Percentiles rank a stretch among this genome's conserved stretches.
These are phyloP conservation scores for Listronotus oregonensis DNA, from an alignment of 1,140 invertebrate species.

Conservation along the genomic window DNA sequence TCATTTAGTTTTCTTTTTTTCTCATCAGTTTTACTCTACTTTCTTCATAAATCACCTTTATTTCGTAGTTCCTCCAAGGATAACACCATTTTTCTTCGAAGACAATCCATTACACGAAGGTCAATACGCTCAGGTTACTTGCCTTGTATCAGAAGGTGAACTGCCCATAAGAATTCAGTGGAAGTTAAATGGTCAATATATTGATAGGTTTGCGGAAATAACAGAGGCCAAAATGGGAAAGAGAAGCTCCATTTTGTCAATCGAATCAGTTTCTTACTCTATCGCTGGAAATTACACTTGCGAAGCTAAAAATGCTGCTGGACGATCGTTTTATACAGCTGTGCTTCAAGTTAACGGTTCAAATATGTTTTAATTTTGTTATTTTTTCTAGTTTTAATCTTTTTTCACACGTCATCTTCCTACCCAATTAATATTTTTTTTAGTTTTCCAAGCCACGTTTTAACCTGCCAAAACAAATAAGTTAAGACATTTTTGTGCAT, in stretches of 20 bases:
- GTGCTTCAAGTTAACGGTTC: slow-evolving; percentile 68
- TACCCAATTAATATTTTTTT: too few species aligned
- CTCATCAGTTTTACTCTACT: slow-evolving; percentile 5
- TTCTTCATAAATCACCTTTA: slow-evolving; percentile 12
- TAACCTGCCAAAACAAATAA: too few species aligned
- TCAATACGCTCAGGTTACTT: slow-evolving; percentile 73
- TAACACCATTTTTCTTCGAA: slow-evolving; percentile 71
- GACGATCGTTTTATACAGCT: slow-evolving; percentile 67
- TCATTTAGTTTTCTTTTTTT: slow-evolving; percentile 8
- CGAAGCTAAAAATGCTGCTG: slow-evolving; percentile 72
- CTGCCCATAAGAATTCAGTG: slow-evolving; percentile 70
- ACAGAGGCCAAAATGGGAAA: slow-evolving; percentile 64
- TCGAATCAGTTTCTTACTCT: slow-evolving; percentile 75
- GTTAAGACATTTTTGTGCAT: too few species aligned
- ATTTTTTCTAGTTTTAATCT: too few species aligned
- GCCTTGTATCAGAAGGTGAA: slow-evolving; percentile 74
- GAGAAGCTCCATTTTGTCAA: slow-evolving; percentile 74
- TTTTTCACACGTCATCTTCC: too few species aligned
- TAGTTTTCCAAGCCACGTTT: too few species aligned
- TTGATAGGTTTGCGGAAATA: slow-evolving; percentile 34
- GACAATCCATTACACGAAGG: slow-evolving; percentile 72
- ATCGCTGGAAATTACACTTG: slow-evolving; percentile 77
- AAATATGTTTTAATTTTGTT: too few species aligned
- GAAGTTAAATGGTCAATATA: slow-evolving; percentile 58
- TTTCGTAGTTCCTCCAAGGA: slow-evolving; percentile 65